phyloP scores from a whole-genome alignment of 2,113 vertebrate genomes.

The Ctenodactylus gundi region DNA sequence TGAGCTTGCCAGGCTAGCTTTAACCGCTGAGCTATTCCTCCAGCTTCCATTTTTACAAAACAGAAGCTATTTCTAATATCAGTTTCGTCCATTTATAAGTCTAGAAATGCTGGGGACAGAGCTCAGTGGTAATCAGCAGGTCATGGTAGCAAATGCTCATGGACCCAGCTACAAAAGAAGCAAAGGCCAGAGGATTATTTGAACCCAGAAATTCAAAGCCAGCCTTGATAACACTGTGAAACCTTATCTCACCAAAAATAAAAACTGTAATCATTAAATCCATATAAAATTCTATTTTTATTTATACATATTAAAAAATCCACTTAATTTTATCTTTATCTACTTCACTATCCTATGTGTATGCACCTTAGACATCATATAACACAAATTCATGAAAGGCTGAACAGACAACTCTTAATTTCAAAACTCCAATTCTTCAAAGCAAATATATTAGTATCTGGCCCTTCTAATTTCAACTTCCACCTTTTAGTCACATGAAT shows the following conservation, averaged over 20 bases:
- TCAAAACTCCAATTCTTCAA: constrained; percentile 36
- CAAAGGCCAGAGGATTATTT: not conserved
- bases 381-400: not conserved
- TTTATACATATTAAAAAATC: not conserved
- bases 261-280: not conserved
- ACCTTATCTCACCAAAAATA: no score
- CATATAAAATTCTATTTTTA: not conserved
- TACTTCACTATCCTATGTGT: not conserved
- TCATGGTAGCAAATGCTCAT: not conserved
- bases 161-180: not conserved
- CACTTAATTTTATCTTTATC: not conserved
- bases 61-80: no score
- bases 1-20: no score
- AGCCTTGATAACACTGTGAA: not conserved
- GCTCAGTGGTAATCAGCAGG: not conserved
- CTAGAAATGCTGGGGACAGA: no score
- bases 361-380: not conserved
- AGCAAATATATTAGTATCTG: not conserved
- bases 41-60: no score
- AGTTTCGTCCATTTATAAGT: no score
- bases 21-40: no score
- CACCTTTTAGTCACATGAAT: constrained; percentile 24
- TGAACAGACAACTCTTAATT: not conserved
- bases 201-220: not conserved
- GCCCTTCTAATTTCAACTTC: constrained; percentile 36